Evolutionary conservation across 2,888 invertebrate genomes (phyloP).

Genomic region (Scaptomyza flava): DNA sequence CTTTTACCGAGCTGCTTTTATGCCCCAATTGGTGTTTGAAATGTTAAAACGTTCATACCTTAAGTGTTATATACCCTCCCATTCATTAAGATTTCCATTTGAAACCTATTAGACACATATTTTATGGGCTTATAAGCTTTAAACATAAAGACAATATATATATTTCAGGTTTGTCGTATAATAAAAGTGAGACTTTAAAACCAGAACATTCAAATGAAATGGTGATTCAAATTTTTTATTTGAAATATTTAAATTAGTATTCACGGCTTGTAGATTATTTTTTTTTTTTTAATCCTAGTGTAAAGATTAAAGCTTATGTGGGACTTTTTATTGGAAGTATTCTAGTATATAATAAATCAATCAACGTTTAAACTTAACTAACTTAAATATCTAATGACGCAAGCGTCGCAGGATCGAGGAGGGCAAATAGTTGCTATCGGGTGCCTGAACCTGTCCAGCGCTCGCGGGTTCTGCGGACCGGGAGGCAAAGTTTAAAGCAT

Average conservation of each 20-base stretch:
- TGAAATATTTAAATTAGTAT: not conserved
- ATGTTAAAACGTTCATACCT: not conserved
- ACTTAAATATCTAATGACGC: conserved; percentile 41
- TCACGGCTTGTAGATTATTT: not conserved
- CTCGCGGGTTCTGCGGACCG: conserved; percentile 54
- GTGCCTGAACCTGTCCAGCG: conserved; percentile 38
- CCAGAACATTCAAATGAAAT: no score
- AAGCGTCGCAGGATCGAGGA: conserved; percentile 71
- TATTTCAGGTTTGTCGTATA: not conserved
- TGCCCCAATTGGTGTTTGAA: not conserved
- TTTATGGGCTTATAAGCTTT: not conserved
- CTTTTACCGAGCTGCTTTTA: not conserved
- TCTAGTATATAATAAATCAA: conserved; percentile 33
- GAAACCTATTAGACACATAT: not conserved
- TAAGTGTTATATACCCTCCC: not conserved
- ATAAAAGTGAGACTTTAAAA: not conserved
- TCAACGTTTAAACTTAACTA: conserved; percentile 40
- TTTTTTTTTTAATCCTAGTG: not conserved
- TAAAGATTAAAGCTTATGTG: not conserved
- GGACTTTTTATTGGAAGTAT: conserved; percentile 2
- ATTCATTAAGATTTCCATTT: no score
- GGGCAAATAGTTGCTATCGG: conserved; percentile 69
- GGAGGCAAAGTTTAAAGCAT: conserved; percentile 79
- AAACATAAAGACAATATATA: not conserved
- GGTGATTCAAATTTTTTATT: no score